Evolutionary conservation across 1,140 invertebrate genomes (phyloP).

Genomic region (Oedothorax gibbosus): DNA sequence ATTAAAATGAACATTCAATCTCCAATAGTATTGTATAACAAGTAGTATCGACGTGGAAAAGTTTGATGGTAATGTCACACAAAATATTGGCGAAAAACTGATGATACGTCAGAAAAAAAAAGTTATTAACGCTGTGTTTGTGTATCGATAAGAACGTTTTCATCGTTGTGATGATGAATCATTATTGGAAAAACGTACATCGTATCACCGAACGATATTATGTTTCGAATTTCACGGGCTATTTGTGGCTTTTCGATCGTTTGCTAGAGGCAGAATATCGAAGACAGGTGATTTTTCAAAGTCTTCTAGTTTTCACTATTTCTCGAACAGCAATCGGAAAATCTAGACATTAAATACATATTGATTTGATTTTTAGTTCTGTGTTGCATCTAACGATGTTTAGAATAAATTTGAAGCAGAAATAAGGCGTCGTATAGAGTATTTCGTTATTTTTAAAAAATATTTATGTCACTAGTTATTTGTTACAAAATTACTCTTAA

Average conservation of each 20-base stretch:
- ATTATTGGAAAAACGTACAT: conserved; percentile 51
- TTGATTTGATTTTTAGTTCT: too few relatives aligned
- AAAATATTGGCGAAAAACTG: conserved; percentile 52
- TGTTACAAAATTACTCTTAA: too few relatives aligned
- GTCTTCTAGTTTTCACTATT: neutral
- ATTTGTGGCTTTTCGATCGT: conserved; percentile 50
- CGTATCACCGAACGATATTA: conserved; percentile 46
- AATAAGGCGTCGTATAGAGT: too few relatives aligned
- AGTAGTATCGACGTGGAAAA: conserved; percentile 21
- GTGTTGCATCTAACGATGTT: too few relatives aligned
- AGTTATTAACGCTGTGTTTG: conserved; percentile 37
- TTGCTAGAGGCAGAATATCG: neutral
- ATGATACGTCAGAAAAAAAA: conserved; percentile 19
- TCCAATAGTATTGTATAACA: conserved; percentile 2
- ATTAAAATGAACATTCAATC: conserved; percentile 9
- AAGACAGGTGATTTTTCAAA: conserved; percentile 38
- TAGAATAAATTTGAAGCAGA: too few relatives aligned
- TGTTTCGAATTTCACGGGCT: conserved; percentile 50
- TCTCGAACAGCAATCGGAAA: conserved; percentile 12
- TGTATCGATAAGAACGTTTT: conserved; percentile 40
- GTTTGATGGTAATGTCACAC: conserved; percentile 38
- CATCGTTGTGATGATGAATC: conserved; percentile 44
- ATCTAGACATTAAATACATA: neutral
- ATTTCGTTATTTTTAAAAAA: too few relatives aligned
- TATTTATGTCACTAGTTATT: too few relatives aligned